phyloP scores from a whole-genome alignment of 2,797 vertebrate genomes.

The Enteromius paludinosus region DNA sequence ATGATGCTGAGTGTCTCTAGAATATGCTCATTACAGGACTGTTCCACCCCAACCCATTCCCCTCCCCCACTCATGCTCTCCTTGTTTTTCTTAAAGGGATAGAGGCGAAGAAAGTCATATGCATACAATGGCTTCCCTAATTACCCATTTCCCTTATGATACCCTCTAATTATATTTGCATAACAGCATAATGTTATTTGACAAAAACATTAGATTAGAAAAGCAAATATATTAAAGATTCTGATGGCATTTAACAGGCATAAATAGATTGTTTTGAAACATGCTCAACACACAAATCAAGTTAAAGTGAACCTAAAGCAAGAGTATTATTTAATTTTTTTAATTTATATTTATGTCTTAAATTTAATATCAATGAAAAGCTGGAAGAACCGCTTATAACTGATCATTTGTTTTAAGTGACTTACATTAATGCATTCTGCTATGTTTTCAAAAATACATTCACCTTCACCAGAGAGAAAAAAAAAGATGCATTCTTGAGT shows the following conservation, averaged over 20 bases:
- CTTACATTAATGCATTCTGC: neutral
- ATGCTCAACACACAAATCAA: neutral
- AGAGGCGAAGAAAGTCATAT: constrained; percentile 78
- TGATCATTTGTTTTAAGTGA: neutral
- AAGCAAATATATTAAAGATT: neutral
- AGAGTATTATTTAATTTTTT: neutral
- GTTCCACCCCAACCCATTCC: constrained; percentile 79
- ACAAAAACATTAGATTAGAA: neutral
- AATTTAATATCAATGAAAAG: neutral
- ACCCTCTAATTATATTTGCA: neutral
- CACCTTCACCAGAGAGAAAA: neutral
- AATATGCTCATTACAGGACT: constrained; percentile 83
- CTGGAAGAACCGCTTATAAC: neutral
- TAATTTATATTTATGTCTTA: neutral
- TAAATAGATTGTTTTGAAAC: neutral
- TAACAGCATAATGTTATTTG: neutral
- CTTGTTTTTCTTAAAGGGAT: constrained; percentile 88
- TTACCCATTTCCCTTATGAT: neutral
- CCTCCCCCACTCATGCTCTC: constrained; percentile 74
- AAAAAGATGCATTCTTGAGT: neutral
- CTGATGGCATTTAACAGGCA: neutral
- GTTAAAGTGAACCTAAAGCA: neutral
- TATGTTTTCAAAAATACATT: neutral
- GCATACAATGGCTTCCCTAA: constrained; percentile 42
- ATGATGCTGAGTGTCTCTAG: constrained; percentile 76